Evolutionary conservation across 2,113 vertebrate genomes (phyloP).

Genomic region (Excalfactoria chinensis): DNA sequence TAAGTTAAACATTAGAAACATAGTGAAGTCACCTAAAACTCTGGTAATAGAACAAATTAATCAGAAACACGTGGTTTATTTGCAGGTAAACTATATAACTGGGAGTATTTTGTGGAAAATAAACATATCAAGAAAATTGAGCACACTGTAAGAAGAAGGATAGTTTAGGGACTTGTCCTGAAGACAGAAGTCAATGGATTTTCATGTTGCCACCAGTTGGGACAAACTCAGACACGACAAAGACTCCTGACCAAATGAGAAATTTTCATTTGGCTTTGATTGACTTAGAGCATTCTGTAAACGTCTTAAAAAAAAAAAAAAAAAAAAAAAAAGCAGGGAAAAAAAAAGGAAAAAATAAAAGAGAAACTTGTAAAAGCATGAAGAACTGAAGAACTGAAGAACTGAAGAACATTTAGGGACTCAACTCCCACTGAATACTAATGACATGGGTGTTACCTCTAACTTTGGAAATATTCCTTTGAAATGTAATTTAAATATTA

Average conservation of each 20-base stretch:
- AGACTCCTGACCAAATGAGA: neutral
- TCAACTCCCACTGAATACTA: neutral
- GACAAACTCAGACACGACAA: neutral
- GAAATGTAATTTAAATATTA: neutral
- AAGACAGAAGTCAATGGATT: neutral
- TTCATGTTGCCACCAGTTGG: neutral
- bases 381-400: too few species aligned
- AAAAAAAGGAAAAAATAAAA: too few species aligned
- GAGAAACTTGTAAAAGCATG: neutral
- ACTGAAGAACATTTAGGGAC: neutral
- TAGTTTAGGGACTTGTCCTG: neutral
- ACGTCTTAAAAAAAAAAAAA: neutral
- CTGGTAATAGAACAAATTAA: neutral
- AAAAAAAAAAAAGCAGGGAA: neutral
- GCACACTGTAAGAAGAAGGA: neutral
- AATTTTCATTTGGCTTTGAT: neutral
- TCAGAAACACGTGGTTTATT: neutral
- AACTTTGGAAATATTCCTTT: neutral
- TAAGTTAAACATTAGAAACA: conserved; percentile 24
- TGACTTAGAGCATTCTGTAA: neutral
- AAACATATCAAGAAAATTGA: neutral
- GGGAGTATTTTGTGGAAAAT: neutral
- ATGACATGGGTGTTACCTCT: neutral
- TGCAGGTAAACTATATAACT: neutral
- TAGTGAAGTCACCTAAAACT: neutral